Conservation (phyloP, 2,888 invertebrate genomes). For the Flexamia atlantica region DNA sequence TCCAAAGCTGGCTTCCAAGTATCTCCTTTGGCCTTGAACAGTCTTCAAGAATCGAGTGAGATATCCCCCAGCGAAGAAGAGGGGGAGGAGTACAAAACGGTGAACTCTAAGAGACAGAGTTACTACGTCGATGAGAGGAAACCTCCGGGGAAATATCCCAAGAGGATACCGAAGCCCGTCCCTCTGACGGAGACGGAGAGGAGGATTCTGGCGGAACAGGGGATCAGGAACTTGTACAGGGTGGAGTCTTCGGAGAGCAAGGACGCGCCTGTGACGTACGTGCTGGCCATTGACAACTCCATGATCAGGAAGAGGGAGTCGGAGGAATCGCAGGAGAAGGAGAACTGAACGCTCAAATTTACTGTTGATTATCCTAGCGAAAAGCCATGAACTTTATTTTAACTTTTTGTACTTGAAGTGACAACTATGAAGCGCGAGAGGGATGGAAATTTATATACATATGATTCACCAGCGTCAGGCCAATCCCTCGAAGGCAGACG, state of each 20-base stretch:
- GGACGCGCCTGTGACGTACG: conserved; percentile 67
- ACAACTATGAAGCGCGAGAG: too few relatives aligned
- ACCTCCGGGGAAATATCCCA: conserved; percentile 49
- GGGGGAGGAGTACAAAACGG: conserved; percentile 42
- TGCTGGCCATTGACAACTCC: conserved; percentile 66
- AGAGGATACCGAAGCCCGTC: conserved; percentile 66
- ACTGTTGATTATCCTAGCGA: neutral
- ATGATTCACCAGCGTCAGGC: too few relatives aligned
- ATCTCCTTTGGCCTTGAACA: conserved; percentile 58
- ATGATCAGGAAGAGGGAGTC: conserved; percentile 29
- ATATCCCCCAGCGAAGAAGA: conserved; percentile 44
- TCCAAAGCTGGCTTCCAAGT: conserved; percentile 66
- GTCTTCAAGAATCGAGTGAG: conserved; percentile 50
- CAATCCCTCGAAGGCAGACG: too few relatives aligned
- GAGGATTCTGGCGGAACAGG: conserved; percentile 65
- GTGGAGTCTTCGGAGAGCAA: conserved; percentile 68
- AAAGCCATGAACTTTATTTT: neutral
- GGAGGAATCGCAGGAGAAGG: conserved; percentile 3
- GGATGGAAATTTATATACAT: too few relatives aligned
- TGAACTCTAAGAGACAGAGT: conserved; percentile 59
- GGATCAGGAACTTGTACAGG: conserved; percentile 68
- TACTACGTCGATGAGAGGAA: conserved; percentile 49
- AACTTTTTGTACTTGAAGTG: too few relatives aligned
- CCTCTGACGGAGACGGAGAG: conserved; percentile 67
- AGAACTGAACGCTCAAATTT: conserved; percentile 7